Evolutionary conservation across 2,888 invertebrate species (phyloP), one percentile per base, ranked within the genome.

Genomic region (Galerucella nymphaeae): DNA sequence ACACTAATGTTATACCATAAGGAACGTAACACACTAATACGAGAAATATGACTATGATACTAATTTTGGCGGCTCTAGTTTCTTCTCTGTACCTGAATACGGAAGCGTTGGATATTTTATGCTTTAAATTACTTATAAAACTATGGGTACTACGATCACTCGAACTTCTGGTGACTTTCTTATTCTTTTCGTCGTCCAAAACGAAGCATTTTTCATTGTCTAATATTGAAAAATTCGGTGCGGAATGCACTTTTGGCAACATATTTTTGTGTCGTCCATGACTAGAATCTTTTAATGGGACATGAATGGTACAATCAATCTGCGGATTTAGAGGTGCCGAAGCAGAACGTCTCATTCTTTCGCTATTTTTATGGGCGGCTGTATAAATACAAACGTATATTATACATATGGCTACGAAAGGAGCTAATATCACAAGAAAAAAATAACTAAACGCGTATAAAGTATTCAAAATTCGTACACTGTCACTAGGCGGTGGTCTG

Each of bases 61-160:
- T 95, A 66, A 96, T 95, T 78, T 95, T 92, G 10, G 96, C 96
- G 2, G 96, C 95, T 77, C 96, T 90, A 78, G 95, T 94, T 87
- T 96, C 96, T 84, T 96, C 96, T 68, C 95, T 90, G 84, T 96
- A 95, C 82, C 93, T 90, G 86, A 95, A 95, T 75, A 94, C 89
- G 61, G 94, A 94, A 42, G 94, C 94, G 84, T 95, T 95, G 75
- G 95, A 94, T 76, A 96, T 93, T 67, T 94, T 90, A 84, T 94
- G 92, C 71, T 93, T 90, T 77, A 95, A 87, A 67, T 92, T 92
- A 74, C 92, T 93, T 82, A 95, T 93, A 83, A 91, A 90, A 75
- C 91, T 91, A 71, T 76, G 78, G 1, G 90, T 88, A 67, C 89
- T 88, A 73, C 89, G 88, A 71, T 90, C 85, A 75, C 91, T 88